Base-by-base conservation (phyloP, 2,113 vertebrate species). In the Hydrochoerus hydrochaeris region DNA sequence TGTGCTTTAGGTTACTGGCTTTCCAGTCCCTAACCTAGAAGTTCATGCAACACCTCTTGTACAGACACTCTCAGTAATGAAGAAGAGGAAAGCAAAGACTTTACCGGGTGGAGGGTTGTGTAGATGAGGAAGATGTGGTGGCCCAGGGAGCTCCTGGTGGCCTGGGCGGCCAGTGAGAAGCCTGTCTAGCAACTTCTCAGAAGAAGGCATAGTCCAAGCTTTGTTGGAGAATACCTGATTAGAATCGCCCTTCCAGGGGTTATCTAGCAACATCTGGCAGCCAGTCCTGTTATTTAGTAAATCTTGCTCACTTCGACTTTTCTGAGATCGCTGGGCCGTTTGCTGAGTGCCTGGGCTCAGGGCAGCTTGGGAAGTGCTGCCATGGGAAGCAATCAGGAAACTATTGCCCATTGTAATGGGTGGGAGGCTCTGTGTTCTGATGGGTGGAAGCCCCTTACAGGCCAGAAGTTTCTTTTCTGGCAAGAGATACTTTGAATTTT, bases 381-480 rank as follows among this genome's bases (percentile, higher is more conserved):
- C 98, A 22, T 98, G 98, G 60, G 98, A 97, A 90, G 97, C 89
- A 35, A 98, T 98, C 93, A 99, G 97, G 96, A 99, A 98, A 85
- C 98, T 98, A 92, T 94, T 98, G 77, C 98, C 98, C 12, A 90
- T 93, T 63, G 98, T 98, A 82, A 99, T 98, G 62, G 99, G 99
- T 4, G 99, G 99, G 12, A 99, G 99, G 84, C 98, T 99, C 96
- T 99, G 99, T 0, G 98, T 99, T 98, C 98, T 98, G 94, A 99
- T 69, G 6, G 99, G 98, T 16, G 98, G 98, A 97, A 99, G 98
- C 38, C 95, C 98, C 75, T 98, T 98, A 67, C 87, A 95, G 86
- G 97, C 98, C 67, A 96, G 41, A 11, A 96, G 90, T 92, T 98
- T 98, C 92, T 98, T 99, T 95, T 99, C 99, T 24, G 96, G 52